These are phyloP conservation scores for Eutrigla gurnardus DNA, from an alignment of 2,797 vertebrate genomes.

Conservation along the genomic window DNA sequence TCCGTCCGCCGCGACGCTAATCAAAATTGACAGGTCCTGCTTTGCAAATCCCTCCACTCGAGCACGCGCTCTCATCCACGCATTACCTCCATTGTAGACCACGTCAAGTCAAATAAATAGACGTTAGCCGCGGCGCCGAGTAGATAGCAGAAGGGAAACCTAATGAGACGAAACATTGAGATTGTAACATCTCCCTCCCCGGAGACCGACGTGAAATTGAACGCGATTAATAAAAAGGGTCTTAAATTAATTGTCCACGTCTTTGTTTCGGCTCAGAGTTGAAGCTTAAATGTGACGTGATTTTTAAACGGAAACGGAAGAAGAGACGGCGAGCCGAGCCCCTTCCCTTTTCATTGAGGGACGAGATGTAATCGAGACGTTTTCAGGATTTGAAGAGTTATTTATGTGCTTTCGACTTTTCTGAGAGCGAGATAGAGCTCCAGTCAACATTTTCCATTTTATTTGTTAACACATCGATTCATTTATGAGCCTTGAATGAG, in stretches of 20 bases:
- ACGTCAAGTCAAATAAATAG: conserved; percentile 71
- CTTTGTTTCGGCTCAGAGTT: conserved; percentile 47
- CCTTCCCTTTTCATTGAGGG: conserved; percentile 23
- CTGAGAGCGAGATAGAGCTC: background rate
- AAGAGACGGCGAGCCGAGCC: background rate
- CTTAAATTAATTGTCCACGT: conserved; percentile 65
- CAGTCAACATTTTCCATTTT: background rate
- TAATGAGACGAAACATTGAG: conserved; percentile 67
- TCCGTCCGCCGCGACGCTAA: conserved; percentile 56
- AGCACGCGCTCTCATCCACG: conserved; percentile 67
- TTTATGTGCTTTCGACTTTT: background rate
- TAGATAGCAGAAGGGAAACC: conserved; percentile 44
- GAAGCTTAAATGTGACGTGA: conserved; percentile 39
- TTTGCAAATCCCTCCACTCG: conserved; percentile 67
- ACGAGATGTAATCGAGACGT: conserved; percentile 8
- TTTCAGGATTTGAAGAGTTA: background rate
- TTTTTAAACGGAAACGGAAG: conserved; percentile 50
- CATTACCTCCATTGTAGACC: conserved; percentile 64
- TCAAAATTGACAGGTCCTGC: conserved; percentile 72
- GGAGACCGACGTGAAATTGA: conserved; percentile 72
- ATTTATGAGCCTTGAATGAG: background rate
- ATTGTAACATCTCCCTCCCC: conserved; percentile 62
- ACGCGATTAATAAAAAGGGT: conserved; percentile 67
- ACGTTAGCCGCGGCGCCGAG: conserved; percentile 47
- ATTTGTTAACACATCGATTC: background rate